Conservation (phyloP, 2,888 invertebrate genomes). For the Trichopria drosophilae region DNA sequence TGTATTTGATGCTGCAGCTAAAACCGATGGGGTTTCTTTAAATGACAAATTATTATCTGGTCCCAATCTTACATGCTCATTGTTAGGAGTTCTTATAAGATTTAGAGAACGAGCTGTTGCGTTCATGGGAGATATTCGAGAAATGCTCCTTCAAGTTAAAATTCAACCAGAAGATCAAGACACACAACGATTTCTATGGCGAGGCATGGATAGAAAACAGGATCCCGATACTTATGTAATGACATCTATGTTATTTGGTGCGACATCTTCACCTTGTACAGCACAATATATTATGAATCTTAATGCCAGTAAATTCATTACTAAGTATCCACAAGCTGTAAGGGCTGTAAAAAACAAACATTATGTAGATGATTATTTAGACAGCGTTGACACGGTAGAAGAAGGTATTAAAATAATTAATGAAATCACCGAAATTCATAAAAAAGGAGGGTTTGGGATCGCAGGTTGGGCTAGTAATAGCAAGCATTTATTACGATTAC, state of each 20-base stretch:
- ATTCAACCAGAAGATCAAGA: slow-evolving; percentile 39
- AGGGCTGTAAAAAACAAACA: slow-evolving; percentile 38
- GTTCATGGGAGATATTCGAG: slow-evolving; percentile 45
- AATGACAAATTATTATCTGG: slow-evolving; percentile 44
- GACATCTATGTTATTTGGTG: slow-evolving; percentile 38
- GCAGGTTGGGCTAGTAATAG: slow-evolving; percentile 32
- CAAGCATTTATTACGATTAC: too few relatives aligned
- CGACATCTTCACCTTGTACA: slow-evolving; percentile 17
- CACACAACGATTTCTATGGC: slow-evolving; percentile 37
- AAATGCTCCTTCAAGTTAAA: slow-evolving; percentile 47
- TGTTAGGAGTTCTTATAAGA: slow-evolving; percentile 47
- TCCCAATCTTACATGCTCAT: slow-evolving; percentile 44
- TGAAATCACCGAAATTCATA: slow-evolving; percentile 27
- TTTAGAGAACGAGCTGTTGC: slow-evolving; percentile 48
- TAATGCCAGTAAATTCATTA: slow-evolving; percentile 34
- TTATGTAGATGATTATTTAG: slow-evolving; percentile 40
- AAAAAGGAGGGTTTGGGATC: slow-evolving; percentile 33
- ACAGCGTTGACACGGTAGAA: slow-evolving; percentile 29
- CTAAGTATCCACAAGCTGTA: slow-evolving; percentile 33
- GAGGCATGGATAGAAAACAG: slow-evolving; percentile 8
- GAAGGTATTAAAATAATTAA: slow-evolving; percentile 31
- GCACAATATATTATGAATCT: slow-evolving; percentile 37
- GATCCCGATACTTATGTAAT: slow-evolving; percentile 32
- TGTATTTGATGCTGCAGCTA: slow-evolving; percentile 45
- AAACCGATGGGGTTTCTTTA: slow-evolving; percentile 33